Conservation (phyloP, 2,888 invertebrate genomes). For the Beris chalybata region DNA sequence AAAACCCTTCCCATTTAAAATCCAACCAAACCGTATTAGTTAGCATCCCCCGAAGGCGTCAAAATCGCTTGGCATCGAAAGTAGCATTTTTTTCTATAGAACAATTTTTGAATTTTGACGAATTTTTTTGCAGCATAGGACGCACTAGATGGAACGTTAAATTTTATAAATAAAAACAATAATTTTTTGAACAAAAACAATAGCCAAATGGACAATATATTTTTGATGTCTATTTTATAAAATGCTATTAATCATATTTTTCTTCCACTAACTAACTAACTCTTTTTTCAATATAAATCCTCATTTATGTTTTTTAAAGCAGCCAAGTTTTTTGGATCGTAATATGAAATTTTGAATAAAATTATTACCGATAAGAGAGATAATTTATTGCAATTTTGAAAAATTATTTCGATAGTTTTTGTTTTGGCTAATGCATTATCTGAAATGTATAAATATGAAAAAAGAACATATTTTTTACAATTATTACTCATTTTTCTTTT, state of each 20-base stretch:
- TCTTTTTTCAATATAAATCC: neutral
- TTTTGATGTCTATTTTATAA: slow-evolving; percentile 38
- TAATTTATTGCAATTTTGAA: slow-evolving; percentile 27
- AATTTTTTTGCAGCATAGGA: slow-evolving; percentile 17
- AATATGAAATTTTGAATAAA: slow-evolving; percentile 19
- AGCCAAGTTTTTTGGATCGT: slow-evolving; percentile 39
- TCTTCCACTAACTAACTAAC: neutral
- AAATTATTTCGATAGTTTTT: slow-evolving; percentile 28
- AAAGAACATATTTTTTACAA: slow-evolving; percentile 21
- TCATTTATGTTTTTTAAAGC: slow-evolving; percentile 22
- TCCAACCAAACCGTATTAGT: too few relatives aligned
- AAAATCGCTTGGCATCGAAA: neutral
- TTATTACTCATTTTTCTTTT: slow-evolving; percentile 20
- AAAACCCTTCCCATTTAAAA: too few relatives aligned
- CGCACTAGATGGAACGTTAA: slow-evolving; percentile 5
- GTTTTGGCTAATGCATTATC: slow-evolving; percentile 36
- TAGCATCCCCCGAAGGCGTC: too few relatives aligned
- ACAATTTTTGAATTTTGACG: neutral
- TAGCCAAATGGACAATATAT: slow-evolving; percentile 34
- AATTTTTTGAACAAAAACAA: neutral
- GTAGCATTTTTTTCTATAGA: slow-evolving; percentile 27
- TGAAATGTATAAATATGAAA: slow-evolving; percentile 21
- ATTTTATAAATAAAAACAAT: neutral
- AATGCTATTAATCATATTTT: too few relatives aligned
- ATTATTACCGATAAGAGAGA: slow-evolving; percentile 8